phyloP scores from a whole-genome alignment of 2,888 invertebrate species.

The Seira ritae region DNA sequence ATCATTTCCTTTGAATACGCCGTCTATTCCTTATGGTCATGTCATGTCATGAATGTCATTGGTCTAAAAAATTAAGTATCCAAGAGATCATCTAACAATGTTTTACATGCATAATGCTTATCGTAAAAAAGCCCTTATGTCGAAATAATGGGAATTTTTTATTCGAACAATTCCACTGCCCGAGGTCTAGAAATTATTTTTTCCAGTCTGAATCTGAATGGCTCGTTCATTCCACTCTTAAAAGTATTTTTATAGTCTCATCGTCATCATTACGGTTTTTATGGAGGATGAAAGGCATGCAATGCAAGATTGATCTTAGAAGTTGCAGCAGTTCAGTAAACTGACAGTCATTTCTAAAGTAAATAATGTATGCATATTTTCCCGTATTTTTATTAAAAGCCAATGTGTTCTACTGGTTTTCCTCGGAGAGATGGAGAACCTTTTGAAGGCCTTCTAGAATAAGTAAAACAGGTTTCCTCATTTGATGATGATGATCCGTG shows the following conservation, averaged over 20 bases:
- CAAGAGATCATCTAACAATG: no score
- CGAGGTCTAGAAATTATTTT: no score
- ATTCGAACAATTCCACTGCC: no score
- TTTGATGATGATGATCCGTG: neutral
- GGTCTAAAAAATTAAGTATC: no score
- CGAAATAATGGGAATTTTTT: no score
- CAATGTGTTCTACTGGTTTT: slow-evolving; percentile 22
- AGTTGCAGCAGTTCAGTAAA: neutral
- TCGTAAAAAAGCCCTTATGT: no score
- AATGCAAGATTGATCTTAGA: neutral
- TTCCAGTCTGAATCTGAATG: no score
- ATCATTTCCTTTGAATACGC: no score
- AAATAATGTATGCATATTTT: neutral
- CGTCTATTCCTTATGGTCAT: no score
- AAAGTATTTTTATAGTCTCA: neutral
- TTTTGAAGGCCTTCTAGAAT: slow-evolving; percentile 10
- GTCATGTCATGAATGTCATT: no score
- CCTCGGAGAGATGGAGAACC: neutral
- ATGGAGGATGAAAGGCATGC: neutral
- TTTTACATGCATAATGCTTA: no score
- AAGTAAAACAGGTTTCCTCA: slow-evolving; percentile 11
- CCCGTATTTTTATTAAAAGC: neutral
- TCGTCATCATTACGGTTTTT: neutral
- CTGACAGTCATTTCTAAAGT: neutral
- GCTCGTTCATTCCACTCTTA: neutral